Evolutionary conservation across 2,113 vertebrate genomes (phyloP).

Genomic region (Psettodes erumei): DNA sequence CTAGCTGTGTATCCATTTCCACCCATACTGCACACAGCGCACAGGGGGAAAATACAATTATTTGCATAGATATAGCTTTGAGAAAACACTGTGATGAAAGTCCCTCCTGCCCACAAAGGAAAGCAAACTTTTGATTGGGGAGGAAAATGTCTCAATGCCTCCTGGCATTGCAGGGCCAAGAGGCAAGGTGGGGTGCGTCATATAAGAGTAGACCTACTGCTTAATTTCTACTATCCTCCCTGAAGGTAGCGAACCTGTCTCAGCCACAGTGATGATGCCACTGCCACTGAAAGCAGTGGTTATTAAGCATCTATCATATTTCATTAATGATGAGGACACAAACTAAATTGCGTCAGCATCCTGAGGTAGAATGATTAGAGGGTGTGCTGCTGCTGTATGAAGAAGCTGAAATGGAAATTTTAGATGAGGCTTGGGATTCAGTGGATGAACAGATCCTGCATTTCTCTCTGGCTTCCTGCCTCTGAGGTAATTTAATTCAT

Average conservation of each 20-base stretch:
- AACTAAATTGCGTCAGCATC: constrained; percentile 55
- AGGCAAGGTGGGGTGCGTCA: constrained; percentile 24
- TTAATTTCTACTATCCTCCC: too few species aligned
- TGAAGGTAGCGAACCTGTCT: constrained; percentile 4
- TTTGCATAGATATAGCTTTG: constrained; percentile 76
- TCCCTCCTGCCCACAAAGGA: constrained; percentile 37
- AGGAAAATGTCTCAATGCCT: constrained; percentile 19
- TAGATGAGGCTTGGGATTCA: constrained; percentile 37
- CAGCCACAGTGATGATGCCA: not conserved
- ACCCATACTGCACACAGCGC: constrained; percentile 29
- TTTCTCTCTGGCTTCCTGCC: constrained; percentile 48
- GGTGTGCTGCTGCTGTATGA: constrained; percentile 20
- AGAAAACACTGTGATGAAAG: constrained; percentile 55
- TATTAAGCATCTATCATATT: constrained; percentile 47
- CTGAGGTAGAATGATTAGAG: constrained; percentile 42
- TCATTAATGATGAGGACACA: constrained; percentile 40
- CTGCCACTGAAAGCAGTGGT: constrained; percentile 10
- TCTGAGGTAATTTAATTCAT: constrained; percentile 63
- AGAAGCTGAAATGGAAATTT: constrained; percentile 41
- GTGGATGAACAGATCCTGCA: constrained; percentile 44
- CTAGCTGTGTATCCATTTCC: constrained; percentile 52
- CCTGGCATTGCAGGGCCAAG: constrained; percentile 11
- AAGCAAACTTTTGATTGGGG: constrained; percentile 64
- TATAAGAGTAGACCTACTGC: constrained; percentile 14
- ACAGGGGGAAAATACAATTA: constrained; percentile 63